Evolutionary conservation across 2,888 invertebrate genomes (phyloP), one percentile per base, ranked within the genome.

Genomic region (Danaus chrysippus): DNA sequence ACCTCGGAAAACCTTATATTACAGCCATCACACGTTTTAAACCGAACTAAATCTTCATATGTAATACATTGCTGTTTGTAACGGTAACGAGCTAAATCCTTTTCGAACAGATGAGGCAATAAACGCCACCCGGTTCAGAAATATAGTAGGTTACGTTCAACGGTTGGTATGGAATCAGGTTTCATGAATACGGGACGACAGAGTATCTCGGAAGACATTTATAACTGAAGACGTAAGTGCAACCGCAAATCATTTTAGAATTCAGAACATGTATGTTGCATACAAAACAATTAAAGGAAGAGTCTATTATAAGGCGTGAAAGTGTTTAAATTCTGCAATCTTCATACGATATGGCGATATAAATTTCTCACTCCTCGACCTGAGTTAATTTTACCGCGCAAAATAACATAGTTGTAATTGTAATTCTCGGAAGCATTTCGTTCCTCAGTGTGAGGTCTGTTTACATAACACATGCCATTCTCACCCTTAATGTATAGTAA

Each of bases 171-270:
- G 54, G 54, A 60, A 54, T 59, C 46, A 59, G 56, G 59, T 63
- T 63, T 63, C 54, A 61, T 56, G 58, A 61, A 60, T 61, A 52
- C 44, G 54, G 56, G 46, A 61, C 44, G 56, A 42, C 41, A 57
- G 54, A 34, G 44, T 57, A 52, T 58, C 55, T 61, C 42, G 54
- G 52, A 34, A 55, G 54, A 54, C 57, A 54, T 63, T 57, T 53
- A 64, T 64, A 58, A 64, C 54, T 43, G 59, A 56, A 42, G 17
- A 54, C 56, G 49, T 46, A 60, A 60, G 55, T 60, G 43, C 41
- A 60, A 59, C 59, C 49, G 49, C 55, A 54, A 58, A 6, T 43
- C 19, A 49, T 49, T 8, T 17, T 46, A 46, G 46, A 49, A 49
- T 9, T 17, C 10, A 17, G 6, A 8, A 34, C 23, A 34, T 6